Evolutionary conservation across 1,140 invertebrate genomes (phyloP).

Genomic region (Danaus plexippus): DNA sequence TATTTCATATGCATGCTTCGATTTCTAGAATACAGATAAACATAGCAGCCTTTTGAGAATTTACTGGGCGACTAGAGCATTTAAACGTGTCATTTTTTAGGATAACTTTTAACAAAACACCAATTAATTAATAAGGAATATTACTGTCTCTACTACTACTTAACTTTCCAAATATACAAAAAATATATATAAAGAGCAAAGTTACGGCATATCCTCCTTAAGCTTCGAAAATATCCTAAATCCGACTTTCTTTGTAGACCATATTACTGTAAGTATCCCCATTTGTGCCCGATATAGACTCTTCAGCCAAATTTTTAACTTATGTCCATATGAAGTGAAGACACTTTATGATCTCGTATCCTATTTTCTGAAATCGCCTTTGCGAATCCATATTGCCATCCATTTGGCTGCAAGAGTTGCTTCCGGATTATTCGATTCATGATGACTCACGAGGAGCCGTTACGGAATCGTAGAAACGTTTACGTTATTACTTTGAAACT

Average conservation of each 20-base stretch:
- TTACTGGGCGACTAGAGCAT: too few species aligned
- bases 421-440: conserved; percentile 30
- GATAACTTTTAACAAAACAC: too few species aligned
- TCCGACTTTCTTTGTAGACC: conserved; percentile 46
- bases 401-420: conserved; percentile 42
- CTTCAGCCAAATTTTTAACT: conserved; percentile 60
- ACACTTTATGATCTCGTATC: conserved; percentile 52
- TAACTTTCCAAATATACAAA: neutral
- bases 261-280: conserved; percentile 44
- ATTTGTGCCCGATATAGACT: conserved; percentile 40
- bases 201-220: conserved; percentile 38
- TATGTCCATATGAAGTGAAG: conserved; percentile 53
- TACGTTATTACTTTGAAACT: conserved; percentile 13
- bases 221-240: conserved; percentile 50
- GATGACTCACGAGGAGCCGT: conserved; percentile 27
- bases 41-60: conserved; percentile 23
- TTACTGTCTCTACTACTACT: too few species aligned
- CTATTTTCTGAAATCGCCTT: conserved; percentile 48
- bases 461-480: conserved; percentile 20
- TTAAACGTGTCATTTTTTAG: too few species aligned
- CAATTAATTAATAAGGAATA: too few species aligned
- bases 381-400: conserved; percentile 45
- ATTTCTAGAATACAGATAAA: conserved; percentile 47
- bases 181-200: conserved; percentile 23
- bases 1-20: conserved; percentile 55